Evolutionary conservation across 2,797 vertebrate genomes (phyloP), one percentile per base, ranked within the genome.

Genomic region (Pelochelys cantorii): DNA sequence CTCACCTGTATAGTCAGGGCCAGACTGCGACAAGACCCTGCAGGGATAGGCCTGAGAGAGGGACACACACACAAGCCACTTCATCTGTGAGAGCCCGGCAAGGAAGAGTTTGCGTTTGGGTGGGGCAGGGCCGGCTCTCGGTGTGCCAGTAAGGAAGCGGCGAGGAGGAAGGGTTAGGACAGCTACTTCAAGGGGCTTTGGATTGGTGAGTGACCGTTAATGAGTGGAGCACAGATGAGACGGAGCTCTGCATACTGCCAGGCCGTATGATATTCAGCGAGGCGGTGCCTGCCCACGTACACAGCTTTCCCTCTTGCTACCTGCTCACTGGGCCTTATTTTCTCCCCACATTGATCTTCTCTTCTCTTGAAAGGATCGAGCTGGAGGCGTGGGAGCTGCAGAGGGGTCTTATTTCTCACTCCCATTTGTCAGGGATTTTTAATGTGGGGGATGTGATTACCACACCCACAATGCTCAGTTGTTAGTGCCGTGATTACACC

Each of bases 371-470:
- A 87, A 94, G 86, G 56, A 95, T 85, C 80, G 95, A 90, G 96
- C 89, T 84, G 90, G 42, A 48, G 42, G 42, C 42, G 42, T 48
- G 42, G 42, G 42, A 48, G 42, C 42, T 48, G 8, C 42, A 48
- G 42, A 48, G 42, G 7, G 42, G 42, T 48, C 79, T 71, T 57
- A 81, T 14, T 9, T 77, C 68, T 1, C 2, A 90, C 74, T 96
- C 59, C 85, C 68, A 68, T 65, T 79, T 79, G 92, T 95, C 54
- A 75, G 81, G 93, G 93, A 81, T 88, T 83, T 95, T 79, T 92
- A 90, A 93, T 91, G 84, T 90, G 84, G 85, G 88, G 95, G 95
- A 85, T 48, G 80, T 2, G 29, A 92, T 93, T 93, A 91, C 81
- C 79, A 27, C n/a, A 48, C 7, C 7, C 42, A 48, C 42, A 48